A percentile compares a stretch with the other conserved stretches of the same genome.
Conservation (phyloP, 2,888 invertebrate genomes). For the Spicauda simplicius region DNA sequence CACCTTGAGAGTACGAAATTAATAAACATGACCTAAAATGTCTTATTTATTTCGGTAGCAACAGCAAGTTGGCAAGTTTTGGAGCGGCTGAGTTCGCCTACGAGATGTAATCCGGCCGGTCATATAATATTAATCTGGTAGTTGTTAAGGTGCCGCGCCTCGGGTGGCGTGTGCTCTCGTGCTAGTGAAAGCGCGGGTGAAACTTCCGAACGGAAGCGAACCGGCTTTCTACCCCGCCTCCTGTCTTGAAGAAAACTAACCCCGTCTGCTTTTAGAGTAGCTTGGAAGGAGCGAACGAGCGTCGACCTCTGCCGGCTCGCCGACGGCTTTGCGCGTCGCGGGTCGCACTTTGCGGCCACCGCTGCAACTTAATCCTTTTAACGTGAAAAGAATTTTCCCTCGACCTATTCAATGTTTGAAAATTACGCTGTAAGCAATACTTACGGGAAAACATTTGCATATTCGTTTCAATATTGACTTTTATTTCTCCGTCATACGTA, state of each 20-base stretch:
- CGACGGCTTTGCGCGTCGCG: slow-evolving; percentile 22
- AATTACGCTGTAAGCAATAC: not conserved
- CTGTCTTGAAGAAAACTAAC: slow-evolving; percentile 66
- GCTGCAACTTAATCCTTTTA: slow-evolving; percentile 23
- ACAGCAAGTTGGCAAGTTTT: not conserved
- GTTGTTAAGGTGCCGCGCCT: slow-evolving; percentile 46
- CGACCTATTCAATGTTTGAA: not conserved
- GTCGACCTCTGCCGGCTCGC: slow-evolving; percentile 26
- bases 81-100: not conserved
- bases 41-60: slow-evolving; percentile 7
- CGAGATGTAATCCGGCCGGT: slow-evolving; percentile 49
- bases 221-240: slow-evolving; percentile 80
- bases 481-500: not conserved
- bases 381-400: slow-evolving; percentile 18
- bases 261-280: slow-evolving; percentile 52
- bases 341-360: slow-evolving; percentile 9
- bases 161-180: slow-evolving; percentile 50
- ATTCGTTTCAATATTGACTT: not conserved
- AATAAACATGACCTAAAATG: slow-evolving; percentile 22
- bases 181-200: slow-evolving; percentile 78
- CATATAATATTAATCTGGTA: slow-evolving; percentile 57
- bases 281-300: slow-evolving; percentile 27
- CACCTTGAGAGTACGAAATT: slow-evolving; percentile 39
- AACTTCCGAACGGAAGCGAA: slow-evolving; percentile 78
- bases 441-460: not conserved